Conservation (phyloP, 2,113 vertebrate species). For the Oriolus oriolus region DNA sequence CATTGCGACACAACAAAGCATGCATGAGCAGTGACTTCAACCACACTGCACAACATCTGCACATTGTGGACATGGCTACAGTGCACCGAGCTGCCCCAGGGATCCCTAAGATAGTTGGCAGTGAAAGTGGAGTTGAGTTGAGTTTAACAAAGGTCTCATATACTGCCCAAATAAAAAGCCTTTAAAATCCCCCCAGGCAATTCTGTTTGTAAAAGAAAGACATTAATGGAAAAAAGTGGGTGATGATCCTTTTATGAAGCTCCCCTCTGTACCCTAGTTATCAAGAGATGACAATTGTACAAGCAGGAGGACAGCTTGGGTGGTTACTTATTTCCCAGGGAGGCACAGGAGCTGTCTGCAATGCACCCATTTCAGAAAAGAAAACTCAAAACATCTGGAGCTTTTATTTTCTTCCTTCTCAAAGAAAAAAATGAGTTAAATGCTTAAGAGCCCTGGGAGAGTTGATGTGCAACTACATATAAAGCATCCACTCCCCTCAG, state of each 20-base stretch:
- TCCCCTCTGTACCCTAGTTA: not conserved
- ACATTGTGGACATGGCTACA: not conserved
- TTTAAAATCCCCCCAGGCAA: not conserved
- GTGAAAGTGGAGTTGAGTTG: not conserved
- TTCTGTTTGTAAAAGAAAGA: not conserved
- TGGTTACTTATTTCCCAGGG: not conserved
- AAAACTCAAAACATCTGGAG: constrained; percentile 23
- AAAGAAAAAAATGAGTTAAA: not conserved
- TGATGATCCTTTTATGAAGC: not conserved
- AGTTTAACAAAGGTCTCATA: not conserved
- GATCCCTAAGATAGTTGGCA: not conserved
- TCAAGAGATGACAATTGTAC: fast-evolving
- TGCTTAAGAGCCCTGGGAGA: constrained; percentile 8
- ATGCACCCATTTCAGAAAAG: not conserved
- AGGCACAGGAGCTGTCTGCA: not conserved
- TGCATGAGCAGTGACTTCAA: not conserved
- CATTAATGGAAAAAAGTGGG: not conserved
- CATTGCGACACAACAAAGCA: not conserved
- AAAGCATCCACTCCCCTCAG: not conserved
- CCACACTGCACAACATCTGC: not conserved
- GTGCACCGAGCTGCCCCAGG: not conserved
- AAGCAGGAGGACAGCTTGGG: not conserved
- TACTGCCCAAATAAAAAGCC: not conserved
- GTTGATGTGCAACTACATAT: not conserved
- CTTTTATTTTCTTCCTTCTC: not conserved